Base-by-base conservation (phyloP, 2,797 vertebrate genomes). In the Sebastes hopkinsi region DNA sequence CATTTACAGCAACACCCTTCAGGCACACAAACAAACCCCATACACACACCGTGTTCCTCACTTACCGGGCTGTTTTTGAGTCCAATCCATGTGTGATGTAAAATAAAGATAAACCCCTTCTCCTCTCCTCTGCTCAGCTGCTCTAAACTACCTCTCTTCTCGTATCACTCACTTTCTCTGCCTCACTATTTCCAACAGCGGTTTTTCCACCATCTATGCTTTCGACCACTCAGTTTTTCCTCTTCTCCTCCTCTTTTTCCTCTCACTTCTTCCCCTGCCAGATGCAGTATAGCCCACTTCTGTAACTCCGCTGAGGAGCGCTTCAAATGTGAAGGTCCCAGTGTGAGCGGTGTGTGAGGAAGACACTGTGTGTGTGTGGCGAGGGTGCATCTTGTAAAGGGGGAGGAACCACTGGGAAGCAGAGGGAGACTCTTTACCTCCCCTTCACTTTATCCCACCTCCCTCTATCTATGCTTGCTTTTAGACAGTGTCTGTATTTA, bases 401-500 rank as follows among this genome's bases (percentile, higher is more conserved):
- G 78, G 88, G 80, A 88, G 87, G 89, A 78, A 66, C 79, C 18
- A 69, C 55, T 56, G 8, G 10, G 3, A n/a, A 7, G 34, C 6
- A 23, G 20, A 16, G 27, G 56, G 18, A 52, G n/a, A 14, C 12
- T 62, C 20, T 62, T 50, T 22, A 6, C 22, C 22, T 27, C 30
- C 30, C 27, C 32, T 34, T 34, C 20, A 14, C 25, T 46, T 8
- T n/a, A 29, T 10, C 30, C 12, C 25, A 56, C 50, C 71, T 56
- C 46, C 9, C 30, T 55, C 59, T 23, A 12, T 59, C 10, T 70
- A 23, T 54, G 30, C 64, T 27, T 46, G 25, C 8, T 50, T 32
- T 34, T 9, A 22, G 29, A 38, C 22, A 14, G 16, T 58, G 29
- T 68, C 27, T 38, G n/a, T 68, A 13, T 55, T 34, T 34, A 34